Base-by-base conservation (phyloP, 1,140 invertebrate species). In the Drosophila kikkawai region DNA sequence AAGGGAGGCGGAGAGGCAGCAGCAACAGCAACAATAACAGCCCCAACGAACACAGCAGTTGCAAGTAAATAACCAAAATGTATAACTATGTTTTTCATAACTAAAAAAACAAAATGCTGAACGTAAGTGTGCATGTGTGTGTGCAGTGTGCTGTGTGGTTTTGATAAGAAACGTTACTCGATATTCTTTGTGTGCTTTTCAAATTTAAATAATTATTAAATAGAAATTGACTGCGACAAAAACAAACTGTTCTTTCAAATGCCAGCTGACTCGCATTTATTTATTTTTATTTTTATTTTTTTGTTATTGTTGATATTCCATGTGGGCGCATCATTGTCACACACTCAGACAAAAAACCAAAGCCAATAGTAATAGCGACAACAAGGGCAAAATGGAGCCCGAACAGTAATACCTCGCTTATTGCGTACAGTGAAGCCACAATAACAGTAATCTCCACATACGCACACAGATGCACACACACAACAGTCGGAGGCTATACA, bases 31-130 rank as follows among this genome's bases (percentile, higher is more conserved):
- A 42, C 42, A 60, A 50, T 39, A 39, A 39, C 53, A 63, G 29
- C 34, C 8, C 36, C 53, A 56, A n/a, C 19, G 39, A 32, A 64
- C 26, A 36, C 36, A 63, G 45, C 19, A 63, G 69, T 75, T 56
- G 63, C 67, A 70, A 70, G 67, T 70, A 69, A 70, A 70, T 55
- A 70, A 68, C 37, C 63, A 70, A 70, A 70, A 45, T 60, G 39
- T 37, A 60, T 32, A 44, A 37, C n/a, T 44, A 48, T 9, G 22
- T 34, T 39, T 64, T 64, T 56, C 9, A 44, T 37, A 68, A 36
- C 37, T 53, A 12, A 12, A 29, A 57, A 56, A 12, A 26, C 53
- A 56, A 80, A 63, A 32, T n/a, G 50, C 41, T 22, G 13, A 42
- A 48, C 45, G 67, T 36, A 55, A 67, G 39, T 39, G 29, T 45